These are phyloP conservation scores for Otocyon megalotis DNA, from an alignment of 2,113 vertebrate species.

Conservation along the genomic window DNA sequence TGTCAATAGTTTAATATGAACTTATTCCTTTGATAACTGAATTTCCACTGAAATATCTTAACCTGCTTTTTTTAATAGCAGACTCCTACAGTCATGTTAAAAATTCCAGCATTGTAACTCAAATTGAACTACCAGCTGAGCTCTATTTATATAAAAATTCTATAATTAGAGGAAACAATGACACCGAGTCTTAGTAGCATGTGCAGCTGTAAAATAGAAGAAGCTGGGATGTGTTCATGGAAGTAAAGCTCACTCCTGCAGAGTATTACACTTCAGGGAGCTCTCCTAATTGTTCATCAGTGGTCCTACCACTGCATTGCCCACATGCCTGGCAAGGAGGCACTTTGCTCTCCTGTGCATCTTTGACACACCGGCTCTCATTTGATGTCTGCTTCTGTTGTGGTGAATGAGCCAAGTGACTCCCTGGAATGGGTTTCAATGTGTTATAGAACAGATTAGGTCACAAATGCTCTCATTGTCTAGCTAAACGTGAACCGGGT, in stretches of 20 bases:
- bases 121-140: background rate
- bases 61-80: background rate
- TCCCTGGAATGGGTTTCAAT: background rate
- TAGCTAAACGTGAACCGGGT: background rate
- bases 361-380: background rate
- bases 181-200: background rate
- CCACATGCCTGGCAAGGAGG: background rate
- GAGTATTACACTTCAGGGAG: background rate
- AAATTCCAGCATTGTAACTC: conserved; percentile 31
- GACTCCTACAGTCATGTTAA: conserved; percentile 6
- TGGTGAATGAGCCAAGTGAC: background rate
- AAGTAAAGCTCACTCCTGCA: background rate
- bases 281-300: background rate
- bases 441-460: too few relatives aligned
- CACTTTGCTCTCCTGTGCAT: rapidly evolving
- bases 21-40: background rate
- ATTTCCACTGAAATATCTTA: background rate
- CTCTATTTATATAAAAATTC: background rate
- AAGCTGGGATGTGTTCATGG: background rate
- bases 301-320: rapidly evolving
- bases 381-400: background rate
- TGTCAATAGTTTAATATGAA: background rate
- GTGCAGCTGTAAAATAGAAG: background rate
- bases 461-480: background rate
- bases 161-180: background rate